Evolutionary conservation across 2,797 vertebrate species (phyloP), one percentile per base, ranked within the genome.

Genomic region (Falco novaeseelandiae): DNA sequence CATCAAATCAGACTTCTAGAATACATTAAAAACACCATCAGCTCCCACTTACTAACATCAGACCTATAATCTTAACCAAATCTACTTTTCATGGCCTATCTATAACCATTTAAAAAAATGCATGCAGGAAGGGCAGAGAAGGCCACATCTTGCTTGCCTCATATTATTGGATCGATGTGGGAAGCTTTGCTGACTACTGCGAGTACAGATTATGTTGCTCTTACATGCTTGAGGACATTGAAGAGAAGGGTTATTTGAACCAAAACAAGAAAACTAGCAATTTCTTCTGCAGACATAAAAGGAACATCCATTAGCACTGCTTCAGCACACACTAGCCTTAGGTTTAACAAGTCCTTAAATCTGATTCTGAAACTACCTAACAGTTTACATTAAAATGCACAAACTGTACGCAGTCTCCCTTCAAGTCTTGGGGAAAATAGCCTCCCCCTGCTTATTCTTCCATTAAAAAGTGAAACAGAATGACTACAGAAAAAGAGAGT

Each of bases 11-110:
- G 82, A 78, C 44, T 83, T 95, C 61, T 44, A n/a, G 42, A 91
- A 91, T 20, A 86, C 69, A 94, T 83, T 94, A 95, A 87, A 96
- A 94, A 61, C 6, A 16, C 57, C 52, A 93, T 83, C 83, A 88
- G 76, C 36, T 83, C 88, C 52, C 83, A 83, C 85, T 83, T 88
- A 70, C 44, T 73, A 94, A 93, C 44, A 83, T 55, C 44, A 91
- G 58, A 85, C 40, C 55, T 62, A 83, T 70, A 86, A 78, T 34
- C 85, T 74, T 63, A 83, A 93, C 30, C 36, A 58, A 86, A 95
- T 57, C 65, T 88, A 54, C 67, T 90, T 95, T 94, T 91, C 57
- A 93, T 71, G 61, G 85, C 52, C 81, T 61, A 71, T 22, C 52
- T 59, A 71, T 67, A 83, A 90, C 54, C 27, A 84, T 67, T 61